phyloP scores from a whole-genome alignment of 1,140 invertebrate species.

The Aphelenchoides avenae region DNA sequence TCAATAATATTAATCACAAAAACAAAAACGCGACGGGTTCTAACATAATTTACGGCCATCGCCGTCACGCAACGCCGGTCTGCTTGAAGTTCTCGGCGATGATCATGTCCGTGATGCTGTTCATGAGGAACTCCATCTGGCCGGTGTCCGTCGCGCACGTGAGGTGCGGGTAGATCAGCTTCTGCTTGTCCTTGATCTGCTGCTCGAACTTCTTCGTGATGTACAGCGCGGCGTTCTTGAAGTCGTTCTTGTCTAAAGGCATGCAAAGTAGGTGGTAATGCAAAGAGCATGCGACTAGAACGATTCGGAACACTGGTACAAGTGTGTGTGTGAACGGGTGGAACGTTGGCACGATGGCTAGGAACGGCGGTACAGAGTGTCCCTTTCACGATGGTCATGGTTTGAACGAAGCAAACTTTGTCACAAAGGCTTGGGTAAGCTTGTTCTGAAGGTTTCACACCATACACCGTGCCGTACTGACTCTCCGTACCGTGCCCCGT shows the following conservation, averaged over 20 bases:
- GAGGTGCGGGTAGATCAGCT: slow-evolving; percentile 17
- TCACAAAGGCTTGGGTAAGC: no score
- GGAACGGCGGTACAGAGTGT: not conserved
- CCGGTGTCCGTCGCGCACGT: slow-evolving; percentile 31
- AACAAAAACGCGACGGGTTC: no score
- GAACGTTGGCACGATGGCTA: not conserved
- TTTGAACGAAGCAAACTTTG: slow-evolving; percentile 5
- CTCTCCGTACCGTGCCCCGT: no score
- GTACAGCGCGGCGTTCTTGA: slow-evolving; percentile 32
- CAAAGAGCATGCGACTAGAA: not conserved
- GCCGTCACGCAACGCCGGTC: no score
- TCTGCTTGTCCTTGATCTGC: slow-evolving; percentile 25
- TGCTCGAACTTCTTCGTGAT: slow-evolving; percentile 34
- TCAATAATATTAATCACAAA: no score
- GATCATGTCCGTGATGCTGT: slow-evolving; percentile 26
- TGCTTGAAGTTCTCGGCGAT: slow-evolving; percentile 38
- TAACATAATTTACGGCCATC: no score
- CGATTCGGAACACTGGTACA: not conserved
- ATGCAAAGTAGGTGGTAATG: not conserved
- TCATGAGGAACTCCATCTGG: slow-evolving; percentile 17
- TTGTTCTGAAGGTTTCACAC: no score
- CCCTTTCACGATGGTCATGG: not conserved
- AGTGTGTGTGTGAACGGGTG: not conserved
- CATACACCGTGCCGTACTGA: no score
- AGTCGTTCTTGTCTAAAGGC: slow-evolving; percentile 40